Base-by-base conservation (phyloP, 1,140 invertebrate genomes). In the Reticulitermes speratus region DNA sequence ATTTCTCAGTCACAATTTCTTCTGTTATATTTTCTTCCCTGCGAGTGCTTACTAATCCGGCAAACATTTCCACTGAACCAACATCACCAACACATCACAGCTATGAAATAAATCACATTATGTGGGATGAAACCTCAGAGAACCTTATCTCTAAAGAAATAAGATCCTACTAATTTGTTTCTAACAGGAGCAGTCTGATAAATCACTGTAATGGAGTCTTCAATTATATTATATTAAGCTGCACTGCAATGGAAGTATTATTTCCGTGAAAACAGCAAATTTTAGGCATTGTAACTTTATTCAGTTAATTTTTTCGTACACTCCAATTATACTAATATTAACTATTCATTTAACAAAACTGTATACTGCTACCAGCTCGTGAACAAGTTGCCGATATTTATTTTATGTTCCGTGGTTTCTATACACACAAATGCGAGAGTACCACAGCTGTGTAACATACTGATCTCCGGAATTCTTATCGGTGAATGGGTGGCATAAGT, bases 401-500 rank as follows among this genome's bases (percentile, higher is more conserved):
- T 1, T 59, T 8, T n/a, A 30, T 25, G 65, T 11, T 9, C 6
- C 25, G n/a, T 30, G n/a, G 65, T 75, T 75, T 30, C 25, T 75
- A 25, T 75, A n/a, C 65, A 30, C 65, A 75, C 30, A 11, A 30
- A 30, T 75, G 65, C 2, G 38, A 55, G 52, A 12, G 14, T 55
- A 16, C 52, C 52, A 55, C 19, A 30, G 65, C n/a, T 75, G 65
- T 75, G 12, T 65, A 25, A 65, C 21, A 65, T 25, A 23, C 45
- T 11, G 45, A 25, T 65, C 65, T n/a, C 23, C 30, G 87, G 88
- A 87, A 88, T 85, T 87, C 88, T 90, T 92, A 93, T 91, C 92
- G 91, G 86, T 91, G 92, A 90, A 93, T 91, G 21, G 92, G 91
- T 86, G 92, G 92, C 91, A 93, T 90, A 86, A 91, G 90, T 45